Base-by-base conservation (phyloP, 2,113 vertebrate species). In the Fulica atra region DNA sequence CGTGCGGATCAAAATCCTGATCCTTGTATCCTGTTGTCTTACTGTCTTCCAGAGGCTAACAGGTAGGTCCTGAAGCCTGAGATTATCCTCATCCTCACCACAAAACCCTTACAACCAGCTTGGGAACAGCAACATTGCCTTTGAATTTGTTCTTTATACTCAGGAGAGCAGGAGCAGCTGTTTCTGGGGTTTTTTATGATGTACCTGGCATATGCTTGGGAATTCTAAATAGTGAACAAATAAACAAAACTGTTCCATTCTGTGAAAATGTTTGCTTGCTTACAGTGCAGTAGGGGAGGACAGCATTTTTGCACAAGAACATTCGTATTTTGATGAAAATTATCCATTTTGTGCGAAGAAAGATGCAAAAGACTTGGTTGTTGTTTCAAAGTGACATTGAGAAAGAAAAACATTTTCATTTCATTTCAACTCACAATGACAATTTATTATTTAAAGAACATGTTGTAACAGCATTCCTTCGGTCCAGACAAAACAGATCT, bases 401-500 rank as follows among this genome's bases (percentile, higher is more conserved):
- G 72, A 96, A 95, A 89, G 33, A 24, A 87, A 93, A 94, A n/a
- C 31, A 54, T 91, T 93, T 91, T 64, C 7, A 61, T 74, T 69
- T 69, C 3, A 35, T 76, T 85, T 82, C 25, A 51, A 48, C 35
- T 66, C 53, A 73, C 3, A 35, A 71, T 68, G 33, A 74, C 46
- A 78, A 57, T 86, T 93, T 86, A 64, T 66, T 94, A 79, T 91
- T 91, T 78, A 88, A 74, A 88, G 48, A 51, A 92, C 53, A 25
- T 42, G 42, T 81, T 84, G 53, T 53, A 89, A 92, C 17, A 80
- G 13, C 78, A 88, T 91, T 92, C 77, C 50, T 95, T 82, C 35
- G 10, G 66, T 66, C 81, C 78, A 97, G 89, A 85, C 91, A 91
- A 94, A 95, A 95, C 70, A 94, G 9, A 63, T 85, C 36, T 83